Base-by-base conservation (phyloP, 1,140 invertebrate genomes). In the Drosophila pseudoananassae region DNA sequence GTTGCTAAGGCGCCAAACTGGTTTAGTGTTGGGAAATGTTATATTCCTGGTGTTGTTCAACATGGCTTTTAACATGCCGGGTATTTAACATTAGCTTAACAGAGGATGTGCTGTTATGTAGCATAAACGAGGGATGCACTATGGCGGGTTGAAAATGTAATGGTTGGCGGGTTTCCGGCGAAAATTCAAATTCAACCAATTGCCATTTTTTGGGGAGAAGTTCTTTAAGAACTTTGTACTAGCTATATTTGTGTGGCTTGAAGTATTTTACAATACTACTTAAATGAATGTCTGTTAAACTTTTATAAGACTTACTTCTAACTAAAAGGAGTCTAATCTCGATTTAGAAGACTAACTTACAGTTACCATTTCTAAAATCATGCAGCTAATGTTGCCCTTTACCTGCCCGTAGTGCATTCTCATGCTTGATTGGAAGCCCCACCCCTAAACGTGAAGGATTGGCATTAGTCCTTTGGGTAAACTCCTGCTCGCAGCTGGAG, bases 391-490 rank as follows among this genome's bases (percentile, higher is more conserved):
- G 31, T 33, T 5, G 2, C 14, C 7, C 5, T 9, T 20, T 1
- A 51, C 46, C 46, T 64, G 27, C 20, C 17, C 25, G 14, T 8
- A 23, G 51, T 66, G 63, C 59, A 65, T 10, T 66, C 23, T 2
- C 27, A 17, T 29, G 1, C 7, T 1, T 8, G 14, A 45, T 17
- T 52, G 15, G 23, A 10, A 7, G 25, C 45, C 5, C 4, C 46
- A 17, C 1, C 25, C 10, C 45, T 1, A 36, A 7, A 17, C 31
- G 38, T 31, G n/a, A 63, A 50, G 29, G 49, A 15, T 6, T 40
- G 58, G 64, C 15, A 15, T 20, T 43, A 73, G 59, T 66, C 61
- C 60, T 47, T 63, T 78, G 55, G 53, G 74, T 54, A 76, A 77
- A 63, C 73, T n/a, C 9, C 40, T 5, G 4, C 27, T 1, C 23